A percentile compares a stretch with the other conserved stretches of the same genome.
Conservation (phyloP, 2,113 vertebrate species). For the Platichthys flesus region DNA sequence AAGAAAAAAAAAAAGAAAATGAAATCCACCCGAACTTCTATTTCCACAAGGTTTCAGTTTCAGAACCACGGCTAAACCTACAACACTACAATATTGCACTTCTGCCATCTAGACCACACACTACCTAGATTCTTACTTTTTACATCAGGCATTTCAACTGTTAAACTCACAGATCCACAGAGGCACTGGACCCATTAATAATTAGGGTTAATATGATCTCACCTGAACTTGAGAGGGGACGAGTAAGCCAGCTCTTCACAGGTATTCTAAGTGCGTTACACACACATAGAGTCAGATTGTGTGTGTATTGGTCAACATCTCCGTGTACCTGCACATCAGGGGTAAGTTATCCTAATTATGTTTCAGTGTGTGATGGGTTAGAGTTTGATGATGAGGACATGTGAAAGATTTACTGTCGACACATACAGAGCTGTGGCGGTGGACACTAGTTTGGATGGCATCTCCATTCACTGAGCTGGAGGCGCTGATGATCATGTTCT, state of each 20-base stretch:
- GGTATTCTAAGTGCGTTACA: neutral
- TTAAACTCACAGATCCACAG: conserved; percentile 1
- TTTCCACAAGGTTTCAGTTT: neutral
- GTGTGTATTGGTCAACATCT: conserved; percentile 4
- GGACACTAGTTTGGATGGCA: conserved; percentile 59
- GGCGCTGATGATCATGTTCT: conserved; percentile 67
- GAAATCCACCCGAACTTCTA: no score
- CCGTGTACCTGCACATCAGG: neutral
- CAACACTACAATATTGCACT: neutral
- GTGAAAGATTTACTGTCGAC: neutral
- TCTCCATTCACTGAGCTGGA: conserved; percentile 73
- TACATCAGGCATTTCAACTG: neutral
- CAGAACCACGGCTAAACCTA: neutral
- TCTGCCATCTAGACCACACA: neutral
- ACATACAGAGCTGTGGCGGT: conserved; percentile 6
- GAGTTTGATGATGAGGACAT: neutral
- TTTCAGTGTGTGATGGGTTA: neutral
- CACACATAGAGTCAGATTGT: neutral
- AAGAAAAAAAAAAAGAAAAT: no score
- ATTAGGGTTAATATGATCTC: conserved; percentile 7
- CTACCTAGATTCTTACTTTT: neutral
- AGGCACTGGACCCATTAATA: neutral
- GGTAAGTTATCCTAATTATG: conserved; percentile 29
- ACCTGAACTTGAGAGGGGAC: neutral
- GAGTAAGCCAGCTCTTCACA: conserved; percentile 35